Base-by-base conservation (phyloP, 2,113 vertebrate genomes). In the Prochilodus magdalenae region DNA sequence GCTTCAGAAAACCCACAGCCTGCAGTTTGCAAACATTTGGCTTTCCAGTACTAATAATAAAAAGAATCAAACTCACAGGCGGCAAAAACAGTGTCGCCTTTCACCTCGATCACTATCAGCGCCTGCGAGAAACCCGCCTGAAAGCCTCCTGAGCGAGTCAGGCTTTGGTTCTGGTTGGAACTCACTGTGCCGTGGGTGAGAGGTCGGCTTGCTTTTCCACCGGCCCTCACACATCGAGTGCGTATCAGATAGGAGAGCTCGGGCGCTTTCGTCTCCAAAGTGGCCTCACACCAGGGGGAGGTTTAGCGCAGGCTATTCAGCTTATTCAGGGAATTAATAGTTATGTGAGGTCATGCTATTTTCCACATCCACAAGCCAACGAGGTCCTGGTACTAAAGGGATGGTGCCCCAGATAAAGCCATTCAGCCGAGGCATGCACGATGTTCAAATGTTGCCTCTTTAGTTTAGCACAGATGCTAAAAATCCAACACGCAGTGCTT, bases 41-140 rank as follows among this genome's bases (percentile, higher is more conserved):
- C 5, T 66, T 77, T 77, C 60, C 27, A 51, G 67, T 66, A 66
- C 16, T 53, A 77, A 77, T 57, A 27, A 78, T 36, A 69, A 55
- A n/a, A 69, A 16, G 14, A 22, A 44, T 44, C 40, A 1, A 60
- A 72, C 55, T 40, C 77, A 47, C 18, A 27, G 16, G 70, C 22
- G 22, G 29, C 5, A 55, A 66, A 49, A 14, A 24, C 59, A 26
- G 67, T 7, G 20, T 16, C 51, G 24, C 40, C 36, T 80, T 80
- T 73, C 69, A 63, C 57, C 67, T 63, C 78, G 33, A 18, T 51
- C 33, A 47, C 70, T n/a, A 27, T 73, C 59, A 33, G 55, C 7
- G 69, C 60, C 49, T 11, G 36, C 44, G 36, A 65, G 70, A 63
- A 51, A 53, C 40, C 49, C 13, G 40, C 53, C 79, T 65, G 79